Percentiles rank a stretch among this genome's conserved stretches.
phyloP scores from a whole-genome alignment of 1,140 invertebrate species.

The Lasioglossum baleicum region DNA sequence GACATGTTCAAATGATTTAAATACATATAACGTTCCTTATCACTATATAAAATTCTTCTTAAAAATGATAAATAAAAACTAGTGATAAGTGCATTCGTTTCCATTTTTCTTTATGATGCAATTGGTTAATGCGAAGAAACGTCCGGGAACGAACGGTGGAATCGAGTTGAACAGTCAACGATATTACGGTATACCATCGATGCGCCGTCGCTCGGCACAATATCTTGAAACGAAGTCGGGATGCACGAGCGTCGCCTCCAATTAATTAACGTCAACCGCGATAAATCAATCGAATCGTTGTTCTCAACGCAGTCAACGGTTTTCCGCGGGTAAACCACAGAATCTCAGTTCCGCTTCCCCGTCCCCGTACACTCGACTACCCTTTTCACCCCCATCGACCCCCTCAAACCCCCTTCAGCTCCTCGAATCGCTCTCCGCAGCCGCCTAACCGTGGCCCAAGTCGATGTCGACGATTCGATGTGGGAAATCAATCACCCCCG shows the following conservation, averaged over 20 bases:
- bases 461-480: constrained; percentile 46
- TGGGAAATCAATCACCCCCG: constrained; percentile 57
- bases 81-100: no score
- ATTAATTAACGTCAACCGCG: constrained; percentile 50
- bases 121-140: neutral
- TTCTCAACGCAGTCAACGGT: constrained; percentile 46
- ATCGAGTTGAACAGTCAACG: neutral
- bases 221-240: neutral
- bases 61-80: no score
- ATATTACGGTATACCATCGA: constrained; percentile 9
- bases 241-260: neutral
- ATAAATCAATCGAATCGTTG: constrained; percentile 62
- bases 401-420: neutral
- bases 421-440: neutral
- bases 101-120: no score
- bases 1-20: no score
- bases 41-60: no score
- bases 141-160: neutral
- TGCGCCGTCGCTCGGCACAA: neutral
- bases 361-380: neutral
- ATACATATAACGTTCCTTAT: no score
- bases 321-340: constrained; percentile 46
- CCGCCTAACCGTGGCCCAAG: neutral
- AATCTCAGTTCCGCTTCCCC: constrained; percentile 51
- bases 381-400: constrained; percentile 1